Evolutionary conservation across 2,113 vertebrate species (phyloP).

Genomic region (Platysteira castanea): DNA sequence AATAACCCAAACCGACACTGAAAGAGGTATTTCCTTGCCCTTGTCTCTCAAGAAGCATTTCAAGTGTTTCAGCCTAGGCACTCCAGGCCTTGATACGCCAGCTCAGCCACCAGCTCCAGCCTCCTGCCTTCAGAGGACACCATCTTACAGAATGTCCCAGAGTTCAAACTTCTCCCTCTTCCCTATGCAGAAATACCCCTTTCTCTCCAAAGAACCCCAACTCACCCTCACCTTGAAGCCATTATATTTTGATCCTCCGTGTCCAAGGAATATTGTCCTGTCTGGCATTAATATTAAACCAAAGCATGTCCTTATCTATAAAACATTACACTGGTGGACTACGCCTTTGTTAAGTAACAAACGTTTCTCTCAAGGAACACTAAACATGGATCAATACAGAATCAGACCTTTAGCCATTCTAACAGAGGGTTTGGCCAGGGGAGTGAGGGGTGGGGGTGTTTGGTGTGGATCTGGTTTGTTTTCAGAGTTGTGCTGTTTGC

Average conservation of each 20-base stretch:
- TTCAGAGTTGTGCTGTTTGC: neutral
- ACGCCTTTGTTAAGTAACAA: neutral
- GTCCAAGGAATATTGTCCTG: neutral
- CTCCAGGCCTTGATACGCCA: neutral
- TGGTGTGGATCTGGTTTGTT: neutral
- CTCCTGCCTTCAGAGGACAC: neutral
- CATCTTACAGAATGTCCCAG: neutral
- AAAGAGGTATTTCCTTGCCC: neutral
- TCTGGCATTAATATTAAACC: neutral
- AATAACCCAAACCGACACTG: neutral
- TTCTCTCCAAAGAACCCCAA: neutral
- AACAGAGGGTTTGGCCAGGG: neutral
- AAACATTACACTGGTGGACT: neutral
- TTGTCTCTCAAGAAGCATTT: neutral
- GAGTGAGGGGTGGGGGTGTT: fast-evolving
- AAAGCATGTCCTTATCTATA: neutral
- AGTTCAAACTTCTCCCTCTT: neutral
- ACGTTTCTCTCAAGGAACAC: neutral
- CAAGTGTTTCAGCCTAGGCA: neutral
- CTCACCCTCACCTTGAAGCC: neutral
- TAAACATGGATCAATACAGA: neutral
- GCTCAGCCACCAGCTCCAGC: neutral
- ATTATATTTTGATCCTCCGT: neutral
- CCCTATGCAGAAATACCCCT: neutral
- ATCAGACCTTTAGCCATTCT: neutral